These are phyloP conservation scores for Stomatorhinus walkeri DNA, from an alignment of 2,797 vertebrate species.

Conservation along the genomic window DNA sequence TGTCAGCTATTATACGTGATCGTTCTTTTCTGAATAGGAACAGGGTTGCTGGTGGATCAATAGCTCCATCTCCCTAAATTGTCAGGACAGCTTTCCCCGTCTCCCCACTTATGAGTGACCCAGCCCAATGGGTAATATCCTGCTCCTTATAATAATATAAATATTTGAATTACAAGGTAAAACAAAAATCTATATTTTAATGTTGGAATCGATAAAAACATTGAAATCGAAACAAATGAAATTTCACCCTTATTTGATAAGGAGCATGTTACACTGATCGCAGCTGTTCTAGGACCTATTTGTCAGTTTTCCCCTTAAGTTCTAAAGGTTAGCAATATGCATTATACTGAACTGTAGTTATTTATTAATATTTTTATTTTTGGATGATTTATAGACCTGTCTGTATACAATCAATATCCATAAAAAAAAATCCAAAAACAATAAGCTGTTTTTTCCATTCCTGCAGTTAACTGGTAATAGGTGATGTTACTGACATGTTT, in stretches of 20 bases:
- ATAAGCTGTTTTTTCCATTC: not conserved
- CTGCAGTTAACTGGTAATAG: not conserved
- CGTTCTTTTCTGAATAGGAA: not conserved
- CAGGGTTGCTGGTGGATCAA: not conserved
- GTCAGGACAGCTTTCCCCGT: not conserved
- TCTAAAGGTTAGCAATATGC: not conserved
- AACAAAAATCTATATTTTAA: not conserved
- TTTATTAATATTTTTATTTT: not conserved
- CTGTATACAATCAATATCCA: not conserved
- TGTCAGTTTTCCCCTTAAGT: not conserved
- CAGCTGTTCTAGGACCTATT: not conserved
- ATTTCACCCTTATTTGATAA: not conserved
- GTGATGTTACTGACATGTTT: not conserved
- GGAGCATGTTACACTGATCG: not conserved
- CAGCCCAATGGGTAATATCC: not conserved
- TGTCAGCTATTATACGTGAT: not conserved
- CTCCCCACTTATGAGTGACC: not conserved
- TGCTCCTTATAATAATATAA: not conserved
- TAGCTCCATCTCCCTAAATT: not conserved
- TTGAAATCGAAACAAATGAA: not conserved
- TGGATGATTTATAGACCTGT: not conserved
- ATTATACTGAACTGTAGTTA: not conserved
- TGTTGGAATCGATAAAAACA: not conserved
- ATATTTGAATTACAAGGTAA: not conserved
- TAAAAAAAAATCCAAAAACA: not conserved